Conservation (phyloP, 1,140 invertebrate species). For the Ostrea denselamellosa region DNA sequence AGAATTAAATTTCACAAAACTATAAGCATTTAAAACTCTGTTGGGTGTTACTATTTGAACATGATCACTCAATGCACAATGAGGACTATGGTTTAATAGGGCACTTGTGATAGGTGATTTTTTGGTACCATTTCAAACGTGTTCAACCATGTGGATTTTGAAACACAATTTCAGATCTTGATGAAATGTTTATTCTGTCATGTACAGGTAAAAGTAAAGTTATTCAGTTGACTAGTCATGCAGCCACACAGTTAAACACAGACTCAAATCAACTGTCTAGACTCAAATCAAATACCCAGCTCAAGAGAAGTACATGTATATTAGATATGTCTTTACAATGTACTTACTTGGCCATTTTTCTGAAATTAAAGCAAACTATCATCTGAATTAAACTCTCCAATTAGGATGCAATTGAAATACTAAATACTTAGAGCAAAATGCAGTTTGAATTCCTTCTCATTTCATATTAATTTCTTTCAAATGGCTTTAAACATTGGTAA, state of each 20-base stretch:
- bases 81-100: background rate
- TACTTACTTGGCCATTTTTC: background rate
- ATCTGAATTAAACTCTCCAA: background rate
- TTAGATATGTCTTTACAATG: background rate
- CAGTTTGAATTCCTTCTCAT: too few species aligned
- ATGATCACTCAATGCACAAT: constrained; percentile 4
- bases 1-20: background rate
- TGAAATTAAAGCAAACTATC: background rate
- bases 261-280: background rate
- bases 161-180: background rate
- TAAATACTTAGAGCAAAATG: too few species aligned
- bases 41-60: constrained; percentile 10
- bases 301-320: background rate
- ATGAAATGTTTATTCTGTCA: background rate
- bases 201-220: background rate
- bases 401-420: too few species aligned
- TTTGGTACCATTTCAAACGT: constrained; percentile 11
- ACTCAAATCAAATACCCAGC: background rate
- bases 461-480: too few species aligned
- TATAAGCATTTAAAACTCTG: constrained; percentile 4
- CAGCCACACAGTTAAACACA: constrained; percentile 12
- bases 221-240: background rate
- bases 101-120: constrained; percentile 7
- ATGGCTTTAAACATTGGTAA: too few species aligned
- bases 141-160: constrained; percentile 7